These are phyloP conservation scores for Pantherophis alleghaniensis DNA, from an alignment of 2,797 vertebrate species.

Conservation along the genomic window DNA sequence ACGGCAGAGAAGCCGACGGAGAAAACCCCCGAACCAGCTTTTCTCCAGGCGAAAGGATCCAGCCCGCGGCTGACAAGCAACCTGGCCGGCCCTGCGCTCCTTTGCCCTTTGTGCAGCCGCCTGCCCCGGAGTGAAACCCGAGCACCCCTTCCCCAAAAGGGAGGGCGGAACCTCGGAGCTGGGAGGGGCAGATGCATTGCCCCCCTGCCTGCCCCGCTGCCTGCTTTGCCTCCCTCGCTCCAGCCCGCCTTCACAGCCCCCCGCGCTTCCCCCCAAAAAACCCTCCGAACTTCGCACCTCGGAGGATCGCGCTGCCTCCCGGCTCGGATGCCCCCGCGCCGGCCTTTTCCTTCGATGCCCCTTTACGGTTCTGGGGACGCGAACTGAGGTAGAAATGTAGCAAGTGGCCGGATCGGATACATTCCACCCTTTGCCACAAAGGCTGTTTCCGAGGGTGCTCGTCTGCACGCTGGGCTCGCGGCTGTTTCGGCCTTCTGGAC, in stretches of 20 bases:
- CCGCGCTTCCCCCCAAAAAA: not conserved
- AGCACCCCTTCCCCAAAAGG: not conserved
- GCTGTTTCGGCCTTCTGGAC: not conserved
- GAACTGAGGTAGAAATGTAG: not conserved
- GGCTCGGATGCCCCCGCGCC: not conserved
- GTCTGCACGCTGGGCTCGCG: not conserved
- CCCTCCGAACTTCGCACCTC: not conserved
- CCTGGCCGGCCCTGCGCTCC: not conserved
- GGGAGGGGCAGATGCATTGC: not conserved
- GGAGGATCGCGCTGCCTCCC: not conserved
- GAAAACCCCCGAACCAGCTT: too few species aligned
- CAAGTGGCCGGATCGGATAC: not conserved
- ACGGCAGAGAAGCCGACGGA: not conserved
- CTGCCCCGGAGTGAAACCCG: not conserved
- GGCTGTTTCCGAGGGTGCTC: not conserved
- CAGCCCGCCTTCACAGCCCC: rapidly evolving
- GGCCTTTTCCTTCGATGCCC: not conserved
- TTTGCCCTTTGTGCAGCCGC: constrained; percentile 13
- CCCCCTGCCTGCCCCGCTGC: too few species aligned
- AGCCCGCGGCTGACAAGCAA: not conserved
- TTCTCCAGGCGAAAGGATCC: not conserved
- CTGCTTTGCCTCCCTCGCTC: not conserved
- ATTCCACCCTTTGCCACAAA: not conserved
- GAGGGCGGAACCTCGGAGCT: not conserved
- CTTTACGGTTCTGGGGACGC: not conserved